phyloP scores from a whole-genome alignment of 2,888 invertebrate species.

The Temnothorax ravouxi region DNA sequence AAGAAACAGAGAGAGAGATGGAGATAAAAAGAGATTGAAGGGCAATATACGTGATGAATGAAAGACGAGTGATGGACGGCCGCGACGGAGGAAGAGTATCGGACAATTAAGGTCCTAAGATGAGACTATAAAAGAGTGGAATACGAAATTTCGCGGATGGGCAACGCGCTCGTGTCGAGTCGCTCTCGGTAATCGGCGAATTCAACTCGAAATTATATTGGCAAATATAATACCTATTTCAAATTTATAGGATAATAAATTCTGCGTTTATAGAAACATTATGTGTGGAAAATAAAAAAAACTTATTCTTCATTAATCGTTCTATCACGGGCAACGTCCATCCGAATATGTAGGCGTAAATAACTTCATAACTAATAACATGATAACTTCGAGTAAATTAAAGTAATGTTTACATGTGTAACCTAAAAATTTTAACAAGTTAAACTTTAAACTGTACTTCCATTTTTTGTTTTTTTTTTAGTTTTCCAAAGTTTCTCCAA shows the following conservation, averaged over 20 bases:
- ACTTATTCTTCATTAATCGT: background rate
- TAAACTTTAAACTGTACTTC: too few species aligned
- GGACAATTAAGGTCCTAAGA: conserved; percentile 5
- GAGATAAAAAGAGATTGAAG: conserved; percentile 29
- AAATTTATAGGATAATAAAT: background rate
- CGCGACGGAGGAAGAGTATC: conserved; percentile 26
- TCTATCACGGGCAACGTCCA: too few species aligned
- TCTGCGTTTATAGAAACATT: background rate
- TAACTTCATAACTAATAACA: too few species aligned
- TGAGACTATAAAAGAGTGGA: background rate
- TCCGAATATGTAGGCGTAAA: too few species aligned
- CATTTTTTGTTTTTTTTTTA: too few species aligned
- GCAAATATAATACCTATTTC: background rate
- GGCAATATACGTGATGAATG: conserved; percentile 47
- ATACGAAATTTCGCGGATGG: background rate
- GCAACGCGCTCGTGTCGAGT: background rate
- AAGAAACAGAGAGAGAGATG: conserved; percentile 32
- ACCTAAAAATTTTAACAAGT: too few species aligned
- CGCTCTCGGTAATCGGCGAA: background rate
- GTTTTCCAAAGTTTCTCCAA: too few species aligned
- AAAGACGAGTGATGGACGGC: conserved; percentile 43
- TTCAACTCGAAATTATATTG: conserved; percentile 25
- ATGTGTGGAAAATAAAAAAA: background rate
- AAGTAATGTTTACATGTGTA: too few species aligned
- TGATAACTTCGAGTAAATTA: too few species aligned